phyloP scores from a whole-genome alignment of 2,113 vertebrate species.

The Pituophis catenifer region DNA sequence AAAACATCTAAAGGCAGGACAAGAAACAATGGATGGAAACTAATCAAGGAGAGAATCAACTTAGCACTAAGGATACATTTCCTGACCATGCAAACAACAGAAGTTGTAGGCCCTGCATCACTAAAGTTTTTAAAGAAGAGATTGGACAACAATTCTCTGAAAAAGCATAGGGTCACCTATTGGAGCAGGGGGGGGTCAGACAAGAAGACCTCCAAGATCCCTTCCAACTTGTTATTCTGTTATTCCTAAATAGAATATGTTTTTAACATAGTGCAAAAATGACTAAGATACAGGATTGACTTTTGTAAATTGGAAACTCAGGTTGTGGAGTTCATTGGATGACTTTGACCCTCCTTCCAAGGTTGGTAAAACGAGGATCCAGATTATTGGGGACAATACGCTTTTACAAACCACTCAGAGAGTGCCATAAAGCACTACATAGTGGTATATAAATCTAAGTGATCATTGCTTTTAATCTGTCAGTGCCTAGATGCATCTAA shows the following conservation, averaged over 20 bases:
- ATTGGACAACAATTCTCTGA: neutral
- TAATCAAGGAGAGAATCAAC: neutral
- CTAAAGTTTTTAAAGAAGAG: neutral
- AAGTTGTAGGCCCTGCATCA: neutral
- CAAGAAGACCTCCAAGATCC: neutral
- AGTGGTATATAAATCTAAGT: neutral
- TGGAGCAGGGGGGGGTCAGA: rapidly evolving
- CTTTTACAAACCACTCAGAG: neutral
- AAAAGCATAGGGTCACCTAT: neutral
- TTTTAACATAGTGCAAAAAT: neutral
- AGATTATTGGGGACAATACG: neutral
- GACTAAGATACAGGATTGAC: neutral
- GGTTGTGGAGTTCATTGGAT: neutral
- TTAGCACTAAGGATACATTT: neutral
- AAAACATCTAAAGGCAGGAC: neutral
- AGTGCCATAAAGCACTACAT: neutral
- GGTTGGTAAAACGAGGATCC: neutral
- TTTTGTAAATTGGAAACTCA: neutral
- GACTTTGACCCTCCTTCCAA: neutral
- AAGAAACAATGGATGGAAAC: neutral
- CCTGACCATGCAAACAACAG: neutral
- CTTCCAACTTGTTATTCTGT: neutral
- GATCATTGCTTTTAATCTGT: neutral
- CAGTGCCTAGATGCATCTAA: neutral
- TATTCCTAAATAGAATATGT: neutral